These are phyloP conservation scores for Halcyon badia DNA, from an alignment of 2,797 vertebrate genomes.

Conservation along the genomic window DNA sequence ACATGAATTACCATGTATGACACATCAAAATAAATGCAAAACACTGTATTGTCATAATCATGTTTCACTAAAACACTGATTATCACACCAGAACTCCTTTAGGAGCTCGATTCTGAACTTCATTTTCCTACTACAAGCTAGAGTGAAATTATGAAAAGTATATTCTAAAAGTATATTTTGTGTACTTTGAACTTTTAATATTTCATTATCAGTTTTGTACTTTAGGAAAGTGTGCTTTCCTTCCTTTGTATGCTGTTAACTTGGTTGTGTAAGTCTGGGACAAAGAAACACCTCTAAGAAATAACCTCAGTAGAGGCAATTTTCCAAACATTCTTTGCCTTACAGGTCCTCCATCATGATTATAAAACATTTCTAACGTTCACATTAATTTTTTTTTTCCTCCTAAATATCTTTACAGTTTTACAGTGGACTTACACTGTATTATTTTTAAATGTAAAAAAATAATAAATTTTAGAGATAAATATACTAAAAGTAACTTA, in stretches of 20 bases:
- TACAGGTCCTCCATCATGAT: neutral
- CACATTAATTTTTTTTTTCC: neutral
- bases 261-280: fast-evolving
- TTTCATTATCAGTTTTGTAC: neutral
- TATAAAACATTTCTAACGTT: neutral
- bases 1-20: neutral
- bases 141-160: neutral
- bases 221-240: neutral
- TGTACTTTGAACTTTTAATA: neutral
- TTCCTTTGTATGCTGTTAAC: neutral
- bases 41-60: neutral
- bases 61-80: conserved; percentile 20
- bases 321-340: neutral
- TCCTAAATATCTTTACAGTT: neutral
- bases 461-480: neutral
- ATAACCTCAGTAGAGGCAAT: neutral
- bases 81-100: conserved; percentile 17
- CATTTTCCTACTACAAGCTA: neutral
- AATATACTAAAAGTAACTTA: neutral
- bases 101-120: neutral
- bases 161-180: neutral
- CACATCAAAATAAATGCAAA: conserved; percentile 23
- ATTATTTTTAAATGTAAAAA: neutral
- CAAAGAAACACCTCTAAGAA: neutral
- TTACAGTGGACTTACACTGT: neutral